A percentile compares a stretch with the other conserved stretches of the same genome.
phyloP scores from a whole-genome alignment of 2,888 invertebrate species.

The Magallana nippona region DNA sequence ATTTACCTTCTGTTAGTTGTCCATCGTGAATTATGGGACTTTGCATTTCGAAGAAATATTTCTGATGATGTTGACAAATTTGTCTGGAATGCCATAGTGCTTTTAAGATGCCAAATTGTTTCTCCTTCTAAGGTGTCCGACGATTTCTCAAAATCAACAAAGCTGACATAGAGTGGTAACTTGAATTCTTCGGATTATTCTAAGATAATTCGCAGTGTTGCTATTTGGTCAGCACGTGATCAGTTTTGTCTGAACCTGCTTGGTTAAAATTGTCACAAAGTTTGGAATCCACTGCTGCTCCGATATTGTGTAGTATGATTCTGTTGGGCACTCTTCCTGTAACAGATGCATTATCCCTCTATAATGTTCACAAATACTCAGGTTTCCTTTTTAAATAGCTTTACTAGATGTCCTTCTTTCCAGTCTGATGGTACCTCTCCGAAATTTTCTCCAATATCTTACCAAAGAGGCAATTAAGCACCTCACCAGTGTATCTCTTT shows the following conservation, averaged over 20 bases:
- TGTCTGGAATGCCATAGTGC: no score
- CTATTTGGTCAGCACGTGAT: slow-evolving; percentile 49
- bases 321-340: no score
- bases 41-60: no score
- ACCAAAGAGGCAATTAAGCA: slow-evolving; percentile 32
- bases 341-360: slow-evolving; percentile 52
- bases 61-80: no score
- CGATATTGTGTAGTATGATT: not conserved
- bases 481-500: not conserved
- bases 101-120: slow-evolving; percentile 13
- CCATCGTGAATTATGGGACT: no score
- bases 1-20: no score
- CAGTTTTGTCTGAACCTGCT: slow-evolving; percentile 50
- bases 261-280: slow-evolving; percentile 48
- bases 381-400: slow-evolving; percentile 37
- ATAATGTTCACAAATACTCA: slow-evolving; percentile 43
- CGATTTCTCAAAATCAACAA: slow-evolving; percentile 53
- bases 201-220: slow-evolving; percentile 46
- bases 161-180: slow-evolving; percentile 44
- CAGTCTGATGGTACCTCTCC: slow-evolving; percentile 39
- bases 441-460: slow-evolving; percentile 35
- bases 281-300: slow-evolving; percentile 11
- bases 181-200: slow-evolving; percentile 52
- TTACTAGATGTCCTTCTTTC: slow-evolving; percentile 38
- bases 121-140: slow-evolving; percentile 52